phyloP scores from a whole-genome alignment of 2,888 invertebrate genomes.

The Luperina nickerlii region DNA sequence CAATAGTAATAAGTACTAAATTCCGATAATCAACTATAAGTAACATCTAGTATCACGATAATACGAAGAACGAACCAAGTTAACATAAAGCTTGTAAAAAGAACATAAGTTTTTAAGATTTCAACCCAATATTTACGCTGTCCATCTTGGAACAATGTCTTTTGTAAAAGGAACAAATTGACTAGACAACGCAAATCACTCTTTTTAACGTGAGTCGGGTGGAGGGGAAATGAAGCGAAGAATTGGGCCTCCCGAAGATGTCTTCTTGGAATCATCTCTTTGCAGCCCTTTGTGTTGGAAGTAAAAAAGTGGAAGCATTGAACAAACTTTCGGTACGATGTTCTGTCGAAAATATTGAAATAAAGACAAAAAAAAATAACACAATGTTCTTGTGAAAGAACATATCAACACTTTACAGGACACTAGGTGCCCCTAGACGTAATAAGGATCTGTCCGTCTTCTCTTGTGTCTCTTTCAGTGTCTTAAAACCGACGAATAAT shows the following conservation, averaged over 20 bases:
- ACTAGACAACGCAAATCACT: slow-evolving; percentile 70
- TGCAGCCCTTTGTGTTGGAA: slow-evolving; percentile 65
- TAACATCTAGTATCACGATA: not conserved
- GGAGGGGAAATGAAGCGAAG: slow-evolving; percentile 69
- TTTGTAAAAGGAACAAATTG: slow-evolving; percentile 67
- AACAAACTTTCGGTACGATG: slow-evolving; percentile 25
- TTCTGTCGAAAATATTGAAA: not conserved
- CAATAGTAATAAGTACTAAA: not conserved
- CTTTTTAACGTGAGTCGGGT: slow-evolving; percentile 65
- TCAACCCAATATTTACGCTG: slow-evolving; percentile 1
- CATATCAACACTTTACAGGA: not conserved
- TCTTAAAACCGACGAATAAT: not conserved
- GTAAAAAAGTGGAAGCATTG: slow-evolving; percentile 50
- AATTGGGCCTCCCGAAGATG: slow-evolving; percentile 68
- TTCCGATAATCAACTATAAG: not conserved
- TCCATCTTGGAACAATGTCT: slow-evolving; percentile 26
- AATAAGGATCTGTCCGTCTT: not conserved
- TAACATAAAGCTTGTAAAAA: not conserved
- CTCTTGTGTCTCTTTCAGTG: not conserved
- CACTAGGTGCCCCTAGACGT: not conserved
- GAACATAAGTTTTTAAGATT: too few species aligned
- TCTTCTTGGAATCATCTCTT: slow-evolving; percentile 69
- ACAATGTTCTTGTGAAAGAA: not conserved
- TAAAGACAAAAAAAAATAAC: not conserved
- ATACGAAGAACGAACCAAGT: not conserved